Conservation (phyloP, 2,113 vertebrate genomes). For the Urocolius indicus region DNA sequence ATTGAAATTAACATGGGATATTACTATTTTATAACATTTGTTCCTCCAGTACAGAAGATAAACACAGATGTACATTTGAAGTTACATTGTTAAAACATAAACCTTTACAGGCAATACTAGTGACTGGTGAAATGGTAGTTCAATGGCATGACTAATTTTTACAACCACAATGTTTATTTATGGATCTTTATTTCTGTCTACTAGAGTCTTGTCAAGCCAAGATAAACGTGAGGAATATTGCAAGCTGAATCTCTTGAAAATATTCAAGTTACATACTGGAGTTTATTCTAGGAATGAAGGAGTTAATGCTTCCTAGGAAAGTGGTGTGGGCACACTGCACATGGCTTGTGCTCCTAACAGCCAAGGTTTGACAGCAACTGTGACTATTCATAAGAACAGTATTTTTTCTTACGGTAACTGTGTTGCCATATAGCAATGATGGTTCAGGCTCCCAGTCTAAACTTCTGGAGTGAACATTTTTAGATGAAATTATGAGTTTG, state of each 20-base stretch:
- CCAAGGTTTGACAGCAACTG: neutral
- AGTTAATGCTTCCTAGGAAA: neutral
- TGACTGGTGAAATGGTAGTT: conserved; percentile 14
- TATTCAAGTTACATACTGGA: neutral
- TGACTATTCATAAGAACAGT: neutral
- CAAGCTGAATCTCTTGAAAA: neutral
- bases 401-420: neutral
- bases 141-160: neutral
- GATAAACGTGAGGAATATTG: neutral
- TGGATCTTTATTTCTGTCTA: neutral
- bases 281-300: neutral
- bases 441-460: neutral
- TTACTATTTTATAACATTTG: neutral
- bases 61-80: conserved; percentile 29
- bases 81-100: neutral
- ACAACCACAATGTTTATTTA: neutral
- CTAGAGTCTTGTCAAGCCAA: neutral
- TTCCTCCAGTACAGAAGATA: neutral
- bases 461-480: neutral
- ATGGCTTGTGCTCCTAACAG: neutral
- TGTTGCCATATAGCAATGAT: neutral
- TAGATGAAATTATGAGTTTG: neutral
- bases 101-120: neutral
- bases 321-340: neutral
- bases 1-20: conserved; percentile 1